These are phyloP conservation scores for Paedocypris sp. DNA, from an alignment of 2,113 vertebrate genomes.

Conservation along the genomic window DNA sequence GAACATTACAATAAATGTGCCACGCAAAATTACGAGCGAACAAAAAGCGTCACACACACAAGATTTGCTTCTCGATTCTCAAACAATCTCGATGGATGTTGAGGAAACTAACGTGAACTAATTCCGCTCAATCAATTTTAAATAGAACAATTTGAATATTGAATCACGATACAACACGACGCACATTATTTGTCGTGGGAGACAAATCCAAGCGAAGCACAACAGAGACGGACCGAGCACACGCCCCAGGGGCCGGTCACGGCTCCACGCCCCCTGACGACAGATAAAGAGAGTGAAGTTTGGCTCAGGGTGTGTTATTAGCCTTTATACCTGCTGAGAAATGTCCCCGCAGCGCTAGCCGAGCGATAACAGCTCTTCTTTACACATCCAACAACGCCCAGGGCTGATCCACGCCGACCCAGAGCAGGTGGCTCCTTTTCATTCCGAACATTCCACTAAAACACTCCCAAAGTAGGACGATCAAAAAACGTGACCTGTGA, in stretches of 20 bases:
- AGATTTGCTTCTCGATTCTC: too few species aligned
- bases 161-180: too few species aligned
- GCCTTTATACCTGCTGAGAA: background rate
- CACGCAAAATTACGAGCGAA: too few species aligned
- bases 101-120: too few species aligned
- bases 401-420: background rate
- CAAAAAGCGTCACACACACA: too few species aligned
- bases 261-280: background rate
- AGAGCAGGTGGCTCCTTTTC: slow-evolving; percentile 15
- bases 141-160: too few species aligned
- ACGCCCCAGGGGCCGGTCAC: background rate
- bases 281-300: slow-evolving; percentile 8
- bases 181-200: too few species aligned
- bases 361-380: background rate
- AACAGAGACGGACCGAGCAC: background rate
- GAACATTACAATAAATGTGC: background rate
- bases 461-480: background rate
- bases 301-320: slow-evolving; percentile 11
- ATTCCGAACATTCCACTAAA: slow-evolving; percentile 18
- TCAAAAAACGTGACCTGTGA: too few species aligned
- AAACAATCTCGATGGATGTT: too few species aligned
- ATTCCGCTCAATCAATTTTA: too few species aligned
- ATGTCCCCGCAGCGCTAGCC: background rate
- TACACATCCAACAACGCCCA: background rate
- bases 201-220: too few species aligned